Evolutionary conservation across 2,888 invertebrate genomes (phyloP).

Genomic region (Eurytoma californica): DNA sequence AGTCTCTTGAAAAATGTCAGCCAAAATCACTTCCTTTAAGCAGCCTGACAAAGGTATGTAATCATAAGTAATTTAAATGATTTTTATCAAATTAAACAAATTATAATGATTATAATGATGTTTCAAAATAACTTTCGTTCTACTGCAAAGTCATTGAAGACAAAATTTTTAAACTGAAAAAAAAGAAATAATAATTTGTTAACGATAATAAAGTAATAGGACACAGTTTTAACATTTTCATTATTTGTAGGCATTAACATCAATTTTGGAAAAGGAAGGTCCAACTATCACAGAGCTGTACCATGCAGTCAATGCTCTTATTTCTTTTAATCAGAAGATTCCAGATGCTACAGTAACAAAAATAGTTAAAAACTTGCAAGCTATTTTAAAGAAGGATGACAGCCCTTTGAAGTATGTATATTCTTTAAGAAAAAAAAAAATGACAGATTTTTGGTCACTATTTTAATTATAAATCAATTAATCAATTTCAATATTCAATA

Average conservation of each 20-base stretch:
- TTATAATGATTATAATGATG: slow-evolving; percentile 61
- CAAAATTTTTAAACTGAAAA: slow-evolving; percentile 40
- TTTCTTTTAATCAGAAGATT: slow-evolving; percentile 81
- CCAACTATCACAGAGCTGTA: slow-evolving; percentile 83
- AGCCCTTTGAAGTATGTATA: slow-evolving; percentile 81
- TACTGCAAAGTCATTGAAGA: slow-evolving; percentile 67
- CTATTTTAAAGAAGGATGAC: slow-evolving; percentile 90
- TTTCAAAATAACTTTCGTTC: slow-evolving; percentile 67
- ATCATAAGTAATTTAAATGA: slow-evolving; percentile 40
- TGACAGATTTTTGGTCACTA: slow-evolving; percentile 11
- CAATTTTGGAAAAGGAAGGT: slow-evolving; percentile 81
- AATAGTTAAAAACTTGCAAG: slow-evolving; percentile 84
- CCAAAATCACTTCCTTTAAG: slow-evolving; percentile 77
- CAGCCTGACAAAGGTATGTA: slow-evolving; percentile 74
- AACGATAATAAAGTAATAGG: not conserved
- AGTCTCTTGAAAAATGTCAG: slow-evolving; percentile 78
- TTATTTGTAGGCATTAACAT: slow-evolving; percentile 73
- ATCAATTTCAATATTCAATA: too few relatives aligned
- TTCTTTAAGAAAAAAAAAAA: slow-evolving; percentile 20
- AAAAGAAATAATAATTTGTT: not conserved
- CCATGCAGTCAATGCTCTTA: slow-evolving; percentile 83
- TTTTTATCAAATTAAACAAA: slow-evolving; percentile 29
- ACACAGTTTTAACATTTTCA: slow-evolving; percentile 13
- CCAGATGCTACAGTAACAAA: slow-evolving; percentile 80
- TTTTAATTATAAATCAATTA: slow-evolving; percentile 32